A percentile compares a stretch with the other conserved stretches of the same genome.
Evolutionary conservation across 2,888 invertebrate genomes (phyloP).

Genomic region (Eledone cirrhosa): DNA sequence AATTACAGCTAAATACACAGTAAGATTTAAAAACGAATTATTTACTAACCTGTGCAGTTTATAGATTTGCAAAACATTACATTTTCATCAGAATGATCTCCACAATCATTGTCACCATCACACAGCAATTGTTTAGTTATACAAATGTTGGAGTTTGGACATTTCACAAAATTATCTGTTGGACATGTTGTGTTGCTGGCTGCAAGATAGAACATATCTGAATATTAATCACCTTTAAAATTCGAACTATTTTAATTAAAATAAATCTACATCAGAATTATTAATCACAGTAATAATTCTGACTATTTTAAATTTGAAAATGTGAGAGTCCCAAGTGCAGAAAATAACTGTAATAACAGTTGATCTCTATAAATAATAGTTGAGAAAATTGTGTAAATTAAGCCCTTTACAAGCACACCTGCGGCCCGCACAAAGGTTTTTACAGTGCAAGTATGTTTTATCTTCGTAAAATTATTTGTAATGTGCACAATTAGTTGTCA

Average conservation of each 20-base stretch:
- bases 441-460: too few relatives aligned
- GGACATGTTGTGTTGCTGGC: constrained; percentile 49
- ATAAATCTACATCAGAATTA: neutral
- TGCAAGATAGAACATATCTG: constrained; percentile 32
- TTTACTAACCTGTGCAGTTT: constrained; percentile 40
- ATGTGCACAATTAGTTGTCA: too few relatives aligned
- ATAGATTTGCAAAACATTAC: constrained; percentile 54
- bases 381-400: too few relatives aligned
- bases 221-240: too few relatives aligned
- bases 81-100: constrained; percentile 61
- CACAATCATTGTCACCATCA: constrained; percentile 65
- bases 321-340: too few relatives aligned
- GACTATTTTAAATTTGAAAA: too few relatives aligned
- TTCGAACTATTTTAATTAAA: neutral
- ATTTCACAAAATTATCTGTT: constrained; percentile 84
- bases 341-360: too few relatives aligned
- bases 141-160: constrained; percentile 75
- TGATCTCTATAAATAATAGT: too few relatives aligned
- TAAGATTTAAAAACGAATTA: neutral
- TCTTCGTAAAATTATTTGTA: too few relatives aligned
- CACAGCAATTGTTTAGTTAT: constrained; percentile 59
- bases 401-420: too few relatives aligned
- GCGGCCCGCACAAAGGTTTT: too few relatives aligned
- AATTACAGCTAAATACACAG: neutral
- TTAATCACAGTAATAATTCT: neutral